Conservation (phyloP, 2,888 invertebrate genomes). For the Melinaea marsaeus region DNA sequence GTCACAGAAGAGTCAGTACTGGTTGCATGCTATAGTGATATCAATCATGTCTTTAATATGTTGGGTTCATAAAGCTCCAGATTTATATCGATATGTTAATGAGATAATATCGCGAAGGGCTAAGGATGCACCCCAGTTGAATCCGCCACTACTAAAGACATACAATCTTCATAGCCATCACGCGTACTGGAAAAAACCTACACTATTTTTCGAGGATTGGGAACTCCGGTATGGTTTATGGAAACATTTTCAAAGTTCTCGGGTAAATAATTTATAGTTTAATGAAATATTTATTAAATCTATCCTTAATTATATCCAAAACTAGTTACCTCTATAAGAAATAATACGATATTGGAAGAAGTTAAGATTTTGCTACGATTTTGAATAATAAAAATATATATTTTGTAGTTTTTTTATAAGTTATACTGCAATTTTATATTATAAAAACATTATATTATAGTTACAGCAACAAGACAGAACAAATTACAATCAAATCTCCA, state of each 20-base stretch:
- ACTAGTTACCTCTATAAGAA: no score
- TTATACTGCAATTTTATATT: no score
- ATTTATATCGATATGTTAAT: conserved; percentile 78
- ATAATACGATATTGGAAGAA: no score
- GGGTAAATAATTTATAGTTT: conserved; percentile 28
- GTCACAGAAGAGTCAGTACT: conserved; percentile 57
- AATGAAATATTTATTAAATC: neutral
- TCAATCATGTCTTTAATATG: conserved; percentile 80
- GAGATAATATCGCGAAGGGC: conserved; percentile 76
- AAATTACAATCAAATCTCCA: neutral
- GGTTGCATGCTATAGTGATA: conserved; percentile 79
- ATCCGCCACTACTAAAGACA: conserved; percentile 76
- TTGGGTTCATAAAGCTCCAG: conserved; percentile 78
- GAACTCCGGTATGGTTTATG: conserved; percentile 80
- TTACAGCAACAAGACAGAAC: neutral
- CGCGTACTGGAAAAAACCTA: conserved; percentile 78
- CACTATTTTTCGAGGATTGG: conserved; percentile 82
- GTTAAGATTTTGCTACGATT: no score
- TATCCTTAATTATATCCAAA: no score
- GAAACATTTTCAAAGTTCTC: conserved; percentile 72
- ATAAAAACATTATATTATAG: neutral
- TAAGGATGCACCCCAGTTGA: conserved; percentile 80
- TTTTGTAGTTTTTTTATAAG: no score
- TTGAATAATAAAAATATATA: no score
- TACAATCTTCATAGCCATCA: conserved; percentile 77